Evolutionary conservation across 1,140 invertebrate species (phyloP), one percentile per base, ranked within the genome.

Genomic region (Nephotettix cincticeps): DNA sequence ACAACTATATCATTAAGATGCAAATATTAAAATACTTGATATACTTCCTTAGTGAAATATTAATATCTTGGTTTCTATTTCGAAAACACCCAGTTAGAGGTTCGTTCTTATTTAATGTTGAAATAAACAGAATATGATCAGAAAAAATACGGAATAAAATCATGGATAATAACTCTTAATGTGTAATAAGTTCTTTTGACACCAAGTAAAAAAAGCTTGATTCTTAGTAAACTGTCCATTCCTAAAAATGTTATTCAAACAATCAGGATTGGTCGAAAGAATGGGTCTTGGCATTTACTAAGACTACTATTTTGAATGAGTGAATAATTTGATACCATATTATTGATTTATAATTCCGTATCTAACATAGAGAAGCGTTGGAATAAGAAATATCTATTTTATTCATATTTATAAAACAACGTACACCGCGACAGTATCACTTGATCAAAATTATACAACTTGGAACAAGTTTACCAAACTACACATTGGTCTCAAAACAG

Each of bases 371-470:
- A 61, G 21, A 61, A 61, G 56, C 56, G 56, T 27, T 29, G 56
- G 56, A 61, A 61, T 51, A 61, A 61, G 56, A 61, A 61, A 61
- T 29, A 61, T 61, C 23, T 61, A 51, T 51, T 51, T 36, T 4
- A 51, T 4, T 9, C 28, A 21, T 61, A 61, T 27, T 21, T 61
- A 27, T 61, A 61, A 61, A 61, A 61, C 56, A 61, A 61, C 6
- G 56, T 61, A 61, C 56, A 61, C 9, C 56, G 56, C 56, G 56
- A 61, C 11, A 14, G 27, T 61, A 27, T 61, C 56, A 61, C 56
- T 61, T 61, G 21, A 61, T 51, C 14, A 21, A 51, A 51, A 51
- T 21, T 51, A 51, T 21, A 51, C 4, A 51, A n/a, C n/a, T 51
- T n/a, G 47, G 47, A 51, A 51, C 17, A 17, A 40, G 36, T 40